Evolutionary conservation across 2,113 vertebrate genomes (phyloP), one percentile per base, ranked within the genome.

Genomic region (Sitta europaea): DNA sequence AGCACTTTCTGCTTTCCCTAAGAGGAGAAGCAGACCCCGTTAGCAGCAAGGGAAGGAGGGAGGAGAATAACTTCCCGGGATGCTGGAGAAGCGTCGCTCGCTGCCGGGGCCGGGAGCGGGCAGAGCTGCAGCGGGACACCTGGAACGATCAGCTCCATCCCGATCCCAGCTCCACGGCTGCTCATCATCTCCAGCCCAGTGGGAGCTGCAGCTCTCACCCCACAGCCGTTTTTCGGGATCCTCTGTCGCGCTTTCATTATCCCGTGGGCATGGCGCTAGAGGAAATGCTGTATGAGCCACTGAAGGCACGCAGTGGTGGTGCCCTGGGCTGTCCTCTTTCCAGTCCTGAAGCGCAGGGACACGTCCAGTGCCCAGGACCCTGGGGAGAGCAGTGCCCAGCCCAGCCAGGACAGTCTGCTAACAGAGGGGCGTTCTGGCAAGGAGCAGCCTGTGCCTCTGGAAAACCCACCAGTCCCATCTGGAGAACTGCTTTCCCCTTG

Each of bases 41-140:
- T 27, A 50, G 43, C 24, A 17, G 38, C 1, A 6, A n/a, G 6
- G 21, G 33, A 51, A 66, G 8, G 9, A 61, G 24, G 13, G 59
- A 45, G 43, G 33, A 54, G 35, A 42, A 16, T 11, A 35, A 42
- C 71, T 50, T 10, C 36, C 20, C 3, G 27, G 66, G 45, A 29
- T 65, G 72, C 77, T 1, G 6, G 6, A 59, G 72, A 68, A 65
- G 42, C 0, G 0, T 15, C 0, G 0, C 72, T 65, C 3, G 18
- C 45, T 53, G 53, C 20, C 40, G 71, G 47, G 42, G 15, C 24
- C 29, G 8, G 20, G 35, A 83, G 35, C 0, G 0, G 54, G 5
- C 6, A 19, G 63, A 61, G 21, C 45, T 10, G 27, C 6, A 3
- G 61, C 4, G 9, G 47, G 57, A 50, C 19, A 66, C n/a, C 5